A percentile compares a stretch with the other conserved stretches of the same genome.
Evolutionary conservation across 2,888 invertebrate genomes (phyloP).

Genomic region (Yponomeuta cagnagella): DNA sequence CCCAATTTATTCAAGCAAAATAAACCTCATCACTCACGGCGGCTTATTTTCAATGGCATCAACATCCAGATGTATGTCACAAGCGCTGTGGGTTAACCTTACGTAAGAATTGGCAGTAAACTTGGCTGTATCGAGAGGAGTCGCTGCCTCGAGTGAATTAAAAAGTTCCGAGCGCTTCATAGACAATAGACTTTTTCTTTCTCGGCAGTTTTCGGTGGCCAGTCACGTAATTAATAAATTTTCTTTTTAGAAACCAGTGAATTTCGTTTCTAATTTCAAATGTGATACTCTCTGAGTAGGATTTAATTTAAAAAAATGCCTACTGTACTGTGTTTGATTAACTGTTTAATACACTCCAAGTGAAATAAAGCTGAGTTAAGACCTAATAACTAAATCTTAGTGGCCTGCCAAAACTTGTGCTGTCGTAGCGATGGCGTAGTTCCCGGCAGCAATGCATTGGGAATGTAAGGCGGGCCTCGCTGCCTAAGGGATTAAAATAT

Average conservation of each 20-base stretch:
- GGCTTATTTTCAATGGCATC: constrained; percentile 13
- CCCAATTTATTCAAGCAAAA: constrained; percentile 15
- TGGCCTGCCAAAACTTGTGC: not conserved
- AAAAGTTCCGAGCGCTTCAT: not conserved
- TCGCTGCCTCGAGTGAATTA: not conserved
- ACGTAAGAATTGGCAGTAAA: not conserved
- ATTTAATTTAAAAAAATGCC: not conserved
- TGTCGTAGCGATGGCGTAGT: not conserved
- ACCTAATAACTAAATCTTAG: not conserved
- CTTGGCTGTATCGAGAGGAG: not conserved
- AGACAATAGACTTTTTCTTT: not conserved
- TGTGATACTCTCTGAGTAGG: not conserved
- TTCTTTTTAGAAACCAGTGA: not conserved
- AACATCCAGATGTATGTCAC: not conserved
- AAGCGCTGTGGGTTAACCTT: not conserved
- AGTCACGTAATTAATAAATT: constrained; percentile 1
- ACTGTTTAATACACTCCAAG: not conserved
- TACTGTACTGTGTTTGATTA: not conserved
- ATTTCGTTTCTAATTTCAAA: not conserved
- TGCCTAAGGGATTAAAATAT: constrained; percentile 8
- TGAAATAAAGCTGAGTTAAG: not conserved
- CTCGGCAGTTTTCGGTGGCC: not conserved
- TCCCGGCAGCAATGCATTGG: not conserved
- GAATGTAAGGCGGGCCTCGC: not conserved
- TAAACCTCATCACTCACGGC: constrained; percentile 13